phyloP scores from a whole-genome alignment of 2,888 invertebrate species.

The Rhamphomyia laevipes region DNA sequence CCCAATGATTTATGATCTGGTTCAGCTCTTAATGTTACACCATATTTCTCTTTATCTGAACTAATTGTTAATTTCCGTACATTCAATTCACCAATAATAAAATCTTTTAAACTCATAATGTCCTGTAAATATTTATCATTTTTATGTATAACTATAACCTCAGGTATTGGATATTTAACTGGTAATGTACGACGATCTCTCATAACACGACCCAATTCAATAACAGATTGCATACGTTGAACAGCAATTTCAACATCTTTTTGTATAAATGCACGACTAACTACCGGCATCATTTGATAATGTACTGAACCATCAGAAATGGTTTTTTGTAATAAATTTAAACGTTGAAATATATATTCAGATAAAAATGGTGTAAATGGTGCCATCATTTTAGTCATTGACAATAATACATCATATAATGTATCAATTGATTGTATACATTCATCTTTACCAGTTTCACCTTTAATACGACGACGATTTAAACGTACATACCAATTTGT shows the following conservation, averaged over 20 bases:
- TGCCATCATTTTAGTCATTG: conserved; percentile 88
- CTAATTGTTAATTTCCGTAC: conserved; percentile 73
- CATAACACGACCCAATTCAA: conserved; percentile 86
- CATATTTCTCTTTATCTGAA: conserved; percentile 84
- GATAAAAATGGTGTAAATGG: conserved; percentile 96
- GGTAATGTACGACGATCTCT: conserved; percentile 90
- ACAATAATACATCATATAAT: conserved; percentile 74
- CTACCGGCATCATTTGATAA: conserved; percentile 77
- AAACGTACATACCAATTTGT: conserved; percentile 99
- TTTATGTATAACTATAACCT: conserved; percentile 89
- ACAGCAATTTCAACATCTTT: conserved; percentile 81
- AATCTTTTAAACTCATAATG: conserved; percentile 64
- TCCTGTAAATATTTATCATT: conserved; percentile 66
- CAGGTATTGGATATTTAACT: conserved; percentile 90
- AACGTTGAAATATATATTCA: conserved; percentile 86
- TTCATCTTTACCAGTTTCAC: conserved; percentile 71
- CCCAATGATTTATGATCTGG: conserved; percentile 85
- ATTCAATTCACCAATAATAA: conserved; percentile 88
- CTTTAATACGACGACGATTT: conserved; percentile 90
- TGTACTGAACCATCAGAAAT: conserved; percentile 71
- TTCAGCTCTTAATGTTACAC: conserved; percentile 81
- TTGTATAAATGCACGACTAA: conserved; percentile 61
- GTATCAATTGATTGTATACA: conserved; percentile 77
- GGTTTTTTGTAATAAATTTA: conserved; percentile 48
- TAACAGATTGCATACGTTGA: conserved; percentile 83